These are phyloP conservation scores for Loxodonta africana DNA, from an alignment of 2,113 vertebrate genomes.

Conservation along the genomic window DNA sequence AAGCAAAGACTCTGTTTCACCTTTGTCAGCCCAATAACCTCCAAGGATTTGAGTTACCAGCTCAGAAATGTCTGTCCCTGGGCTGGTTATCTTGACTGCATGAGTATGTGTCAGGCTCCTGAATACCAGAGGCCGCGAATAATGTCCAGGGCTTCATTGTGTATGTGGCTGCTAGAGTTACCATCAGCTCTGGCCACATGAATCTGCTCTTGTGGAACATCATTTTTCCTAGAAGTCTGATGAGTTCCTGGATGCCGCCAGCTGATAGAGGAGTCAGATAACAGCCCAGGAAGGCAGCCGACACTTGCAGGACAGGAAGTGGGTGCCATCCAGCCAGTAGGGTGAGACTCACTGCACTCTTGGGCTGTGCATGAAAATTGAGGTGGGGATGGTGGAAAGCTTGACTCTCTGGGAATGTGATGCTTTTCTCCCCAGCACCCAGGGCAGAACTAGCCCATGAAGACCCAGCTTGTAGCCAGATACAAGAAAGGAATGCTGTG, in stretches of 20 bases:
- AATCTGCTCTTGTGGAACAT: constrained; percentile 53
- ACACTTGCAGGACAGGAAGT: constrained; percentile 69
- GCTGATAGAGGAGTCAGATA: constrained; percentile 80
- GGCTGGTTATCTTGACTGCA: neutral
- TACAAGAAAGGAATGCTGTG: neutral
- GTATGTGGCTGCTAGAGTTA: constrained; percentile 36
- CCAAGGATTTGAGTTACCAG: neutral
- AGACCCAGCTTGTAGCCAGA: neutral
- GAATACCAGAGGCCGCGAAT: neutral
- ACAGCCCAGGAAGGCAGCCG: constrained; percentile 65
- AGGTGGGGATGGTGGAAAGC: neutral
- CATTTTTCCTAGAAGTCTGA: constrained; percentile 69
- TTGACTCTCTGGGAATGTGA: neutral
- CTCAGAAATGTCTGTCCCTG: neutral
- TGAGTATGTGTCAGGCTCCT: neutral
- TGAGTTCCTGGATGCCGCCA: constrained; percentile 50
- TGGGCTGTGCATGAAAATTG: neutral
- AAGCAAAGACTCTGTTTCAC: neutral
- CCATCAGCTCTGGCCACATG: neutral
- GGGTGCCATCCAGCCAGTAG: constrained; percentile 50
- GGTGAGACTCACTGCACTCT: constrained; percentile 24
- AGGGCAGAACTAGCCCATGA: neutral
- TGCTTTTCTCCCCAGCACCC: neutral
- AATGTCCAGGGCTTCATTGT: neutral
- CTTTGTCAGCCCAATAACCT: neutral